phyloP scores from a whole-genome alignment of 92 coral and sea anemone species.

The Nematostella vectensis region DNA sequence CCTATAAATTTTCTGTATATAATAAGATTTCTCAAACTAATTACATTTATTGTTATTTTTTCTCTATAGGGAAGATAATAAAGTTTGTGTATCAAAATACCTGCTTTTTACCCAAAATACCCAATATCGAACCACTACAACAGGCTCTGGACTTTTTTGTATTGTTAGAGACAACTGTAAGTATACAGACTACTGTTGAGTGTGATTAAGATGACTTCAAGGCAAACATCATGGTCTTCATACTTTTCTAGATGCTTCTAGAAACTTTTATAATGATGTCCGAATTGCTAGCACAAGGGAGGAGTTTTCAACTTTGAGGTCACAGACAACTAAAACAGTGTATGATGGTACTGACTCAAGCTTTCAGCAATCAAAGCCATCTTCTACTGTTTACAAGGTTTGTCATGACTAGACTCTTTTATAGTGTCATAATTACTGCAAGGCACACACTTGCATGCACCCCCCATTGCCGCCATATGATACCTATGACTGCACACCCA shows the following conservation, averaged over 20 bases:
- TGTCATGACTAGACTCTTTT: too few relatives aligned
- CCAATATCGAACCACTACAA: slow-evolving; percentile 53
- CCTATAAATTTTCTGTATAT: too few relatives aligned
- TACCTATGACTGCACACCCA: too few relatives aligned
- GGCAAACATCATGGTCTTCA: not conserved
- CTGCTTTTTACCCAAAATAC: slow-evolving; percentile 72
- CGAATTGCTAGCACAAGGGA: slow-evolving; percentile 55
- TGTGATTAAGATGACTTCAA: not conserved
- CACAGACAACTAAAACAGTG: slow-evolving; percentile 27
- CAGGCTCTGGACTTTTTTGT: slow-evolving; percentile 90
- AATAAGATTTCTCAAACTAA: too few relatives aligned
- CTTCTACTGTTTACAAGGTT: slow-evolving; percentile 45
- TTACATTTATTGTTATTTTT: not conserved
- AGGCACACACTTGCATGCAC: too few relatives aligned
- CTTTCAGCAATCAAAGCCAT: slow-evolving; percentile 8
- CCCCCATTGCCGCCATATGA: too few relatives aligned
- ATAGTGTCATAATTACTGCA: too few relatives aligned
- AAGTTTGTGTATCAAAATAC: slow-evolving; percentile 74
- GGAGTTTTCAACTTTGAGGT: slow-evolving; percentile 48
- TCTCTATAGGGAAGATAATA: slow-evolving; percentile 61
- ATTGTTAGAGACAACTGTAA: slow-evolving; percentile 80
- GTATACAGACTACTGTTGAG: slow-evolving; percentile 4
- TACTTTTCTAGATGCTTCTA: slow-evolving; percentile 42
- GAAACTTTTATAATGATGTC: slow-evolving; percentile 76
- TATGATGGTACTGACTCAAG: slow-evolving; percentile 12